Percentiles rank a stretch among this genome's conserved stretches.
These are phyloP conservation scores for Trimorus sp. DNA, from an alignment of 2,888 invertebrate genomes.

Conservation along the genomic window DNA sequence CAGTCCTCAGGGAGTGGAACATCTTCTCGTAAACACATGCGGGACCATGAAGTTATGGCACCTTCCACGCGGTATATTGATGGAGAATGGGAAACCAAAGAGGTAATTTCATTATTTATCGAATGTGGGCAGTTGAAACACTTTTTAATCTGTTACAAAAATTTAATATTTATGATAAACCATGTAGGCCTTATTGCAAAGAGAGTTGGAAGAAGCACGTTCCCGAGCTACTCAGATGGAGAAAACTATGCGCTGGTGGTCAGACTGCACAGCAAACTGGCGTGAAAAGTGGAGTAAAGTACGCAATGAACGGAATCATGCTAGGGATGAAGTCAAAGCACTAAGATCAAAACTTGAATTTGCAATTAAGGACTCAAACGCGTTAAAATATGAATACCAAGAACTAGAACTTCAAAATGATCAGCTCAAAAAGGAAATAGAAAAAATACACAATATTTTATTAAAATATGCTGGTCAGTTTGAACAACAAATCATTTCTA, in stretches of 20 bases:
- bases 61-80: slow-evolving; percentile 85
- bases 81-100: slow-evolving; percentile 90
- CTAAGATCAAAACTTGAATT: slow-evolving; percentile 90
- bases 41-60: slow-evolving; percentile 85
- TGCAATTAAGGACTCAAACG: slow-evolving; percentile 88
- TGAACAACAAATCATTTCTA: slow-evolving; percentile 82
- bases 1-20: slow-evolving; percentile 85
- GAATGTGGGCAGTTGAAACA: neutral
- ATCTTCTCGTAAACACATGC: slow-evolving; percentile 84
- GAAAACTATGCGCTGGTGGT: slow-evolving; percentile 99
- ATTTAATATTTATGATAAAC: neutral
- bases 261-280: slow-evolving; percentile 98
- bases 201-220: slow-evolving; percentile 96
- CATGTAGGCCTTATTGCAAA: slow-evolving; percentile 84
- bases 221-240: slow-evolving; percentile 99
- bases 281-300: slow-evolving; percentile 98
- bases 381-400: slow-evolving; percentile 89
- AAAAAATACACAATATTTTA: slow-evolving; percentile 87
- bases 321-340: slow-evolving; percentile 94
- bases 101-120: slow-evolving; percentile 81
- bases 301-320: slow-evolving; percentile 95
- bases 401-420: slow-evolving; percentile 90
- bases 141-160: too few relatives aligned
- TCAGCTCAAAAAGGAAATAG: slow-evolving; percentile 90
- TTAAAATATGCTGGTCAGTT: slow-evolving; percentile 88